These are phyloP conservation scores for Bombus difficillimus DNA, from an alignment of 1,140 invertebrate genomes.

Conservation along the genomic window DNA sequence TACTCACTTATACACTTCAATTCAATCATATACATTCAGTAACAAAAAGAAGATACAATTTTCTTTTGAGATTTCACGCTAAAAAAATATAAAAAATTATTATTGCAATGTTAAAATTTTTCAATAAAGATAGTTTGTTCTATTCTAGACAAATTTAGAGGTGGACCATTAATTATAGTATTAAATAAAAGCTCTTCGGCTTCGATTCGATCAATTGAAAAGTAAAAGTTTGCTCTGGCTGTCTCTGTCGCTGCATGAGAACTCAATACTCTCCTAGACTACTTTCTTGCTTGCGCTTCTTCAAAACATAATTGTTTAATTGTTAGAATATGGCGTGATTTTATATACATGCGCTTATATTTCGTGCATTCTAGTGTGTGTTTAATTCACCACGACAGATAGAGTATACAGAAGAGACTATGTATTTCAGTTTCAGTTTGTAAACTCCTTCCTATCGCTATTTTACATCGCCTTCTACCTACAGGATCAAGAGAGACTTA, in stretches of 20 bases:
- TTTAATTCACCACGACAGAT: conserved; percentile 31
- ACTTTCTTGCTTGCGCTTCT: conserved; percentile 59
- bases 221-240: conserved; percentile 62
- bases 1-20: background rate
- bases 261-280: conserved; percentile 63
- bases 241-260: conserved; percentile 70
- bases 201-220: background rate
- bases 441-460: conserved; percentile 98
- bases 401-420: conserved; percentile 52
- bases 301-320: background rate
- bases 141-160: conserved; percentile 46
- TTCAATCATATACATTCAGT: background rate
- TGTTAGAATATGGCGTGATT: background rate
- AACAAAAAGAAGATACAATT: background rate
- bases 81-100: background rate
- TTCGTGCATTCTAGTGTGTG: conserved; percentile 20
- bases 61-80: background rate
- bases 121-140: background rate
- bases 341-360: background rate
- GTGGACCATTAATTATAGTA: conserved; percentile 30
- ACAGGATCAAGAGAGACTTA: conserved; percentile 97
- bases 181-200: conserved; percentile 30
- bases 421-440: conserved; percentile 95
- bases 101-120: background rate
- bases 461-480: conserved; percentile 99